These are phyloP conservation scores for Hipparchia semele DNA, from an alignment of 2,888 invertebrate species.

Conservation along the genomic window DNA sequence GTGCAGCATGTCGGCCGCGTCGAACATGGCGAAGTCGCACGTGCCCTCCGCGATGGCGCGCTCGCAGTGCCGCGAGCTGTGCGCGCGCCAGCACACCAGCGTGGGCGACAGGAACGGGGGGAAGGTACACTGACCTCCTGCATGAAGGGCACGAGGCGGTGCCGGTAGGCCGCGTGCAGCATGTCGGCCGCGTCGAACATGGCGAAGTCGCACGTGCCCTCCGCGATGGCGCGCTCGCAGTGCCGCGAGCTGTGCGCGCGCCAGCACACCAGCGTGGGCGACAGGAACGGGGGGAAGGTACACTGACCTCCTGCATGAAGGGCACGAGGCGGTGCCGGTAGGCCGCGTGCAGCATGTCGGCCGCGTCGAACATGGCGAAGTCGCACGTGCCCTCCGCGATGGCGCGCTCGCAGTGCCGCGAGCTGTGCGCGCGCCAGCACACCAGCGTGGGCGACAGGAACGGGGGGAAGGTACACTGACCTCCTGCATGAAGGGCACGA, in stretches of 20 bases:
- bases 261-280: constrained; percentile 91
- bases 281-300: too few relatives aligned
- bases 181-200: constrained; percentile 98
- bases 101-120: too few relatives aligned
- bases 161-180: constrained; percentile 73
- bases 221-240: constrained; percentile 88
- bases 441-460: constrained; percentile 91
- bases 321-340: constrained; percentile 68
- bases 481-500: constrained; percentile 77
- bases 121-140: constrained; percentile 68
- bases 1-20: constrained; percentile 93
- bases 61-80: constrained; percentile 94
- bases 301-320: constrained; percentile 78
- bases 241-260: constrained; percentile 92
- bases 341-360: constrained; percentile 88
- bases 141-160: constrained; percentile 75
- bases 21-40: constrained; percentile 95
- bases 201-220: constrained; percentile 91
- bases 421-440: constrained; percentile 92
- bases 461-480: constrained; percentile 71
- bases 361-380: constrained; percentile 95
- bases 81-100: constrained; percentile 91
- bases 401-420: constrained; percentile 92
- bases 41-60: constrained; percentile 85
- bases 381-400: constrained; percentile 88